phyloP scores from a whole-genome alignment of 2,797 vertebrate genomes.

The Hemibagrus guttatus region DNA sequence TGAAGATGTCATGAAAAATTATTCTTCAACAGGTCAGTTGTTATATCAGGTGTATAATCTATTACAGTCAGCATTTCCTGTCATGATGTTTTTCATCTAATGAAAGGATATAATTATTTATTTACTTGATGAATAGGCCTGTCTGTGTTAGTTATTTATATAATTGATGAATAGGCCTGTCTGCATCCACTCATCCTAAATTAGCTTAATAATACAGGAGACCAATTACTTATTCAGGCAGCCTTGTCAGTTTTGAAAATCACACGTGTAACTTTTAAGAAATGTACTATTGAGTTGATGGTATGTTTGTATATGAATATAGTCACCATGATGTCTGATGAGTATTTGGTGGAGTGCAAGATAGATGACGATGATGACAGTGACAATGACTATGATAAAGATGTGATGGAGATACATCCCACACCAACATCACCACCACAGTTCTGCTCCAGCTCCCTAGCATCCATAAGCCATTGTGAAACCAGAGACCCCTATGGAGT shows the following conservation, averaged over 20 bases:
- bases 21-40: neutral
- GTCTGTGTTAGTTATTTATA: conserved; percentile 1
- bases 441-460: conserved; percentile 58
- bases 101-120: neutral
- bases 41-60: neutral
- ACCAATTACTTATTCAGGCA: neutral
- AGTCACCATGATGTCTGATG: conserved; percentile 71
- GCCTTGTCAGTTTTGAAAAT: neutral
- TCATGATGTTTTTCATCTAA: neutral
- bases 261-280: neutral
- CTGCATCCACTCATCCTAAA: neutral
- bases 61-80: neutral
- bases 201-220: neutral
- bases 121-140: conserved; percentile 1
- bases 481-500: conserved; percentile 56
- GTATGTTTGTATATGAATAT: neutral
- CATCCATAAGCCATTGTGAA: conserved; percentile 45
- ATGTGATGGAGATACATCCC: conserved; percentile 59
- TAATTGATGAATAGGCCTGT: neutral
- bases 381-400: conserved; percentile 54
- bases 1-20: neutral
- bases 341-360: conserved; percentile 77
- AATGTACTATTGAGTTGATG: neutral
- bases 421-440: conserved; percentile 67
- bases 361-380: conserved; percentile 57